Evolutionary conservation across 2,888 invertebrate species (phyloP).

Genomic region (Dione juno): DNA sequence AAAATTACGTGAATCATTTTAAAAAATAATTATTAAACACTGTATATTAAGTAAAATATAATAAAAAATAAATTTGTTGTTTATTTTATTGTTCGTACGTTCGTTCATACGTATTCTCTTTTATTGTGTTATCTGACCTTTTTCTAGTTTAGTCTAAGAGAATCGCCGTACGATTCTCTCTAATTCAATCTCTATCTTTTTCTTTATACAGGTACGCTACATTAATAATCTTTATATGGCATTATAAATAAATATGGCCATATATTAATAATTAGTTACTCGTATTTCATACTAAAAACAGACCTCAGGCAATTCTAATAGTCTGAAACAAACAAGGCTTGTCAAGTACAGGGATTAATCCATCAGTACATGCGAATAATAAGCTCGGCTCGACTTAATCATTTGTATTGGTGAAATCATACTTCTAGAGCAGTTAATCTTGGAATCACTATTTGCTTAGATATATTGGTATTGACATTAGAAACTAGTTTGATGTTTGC

Average conservation of each 20-base stretch:
- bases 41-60: too few relatives aligned
- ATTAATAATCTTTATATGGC: too few relatives aligned
- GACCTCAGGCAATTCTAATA: not conserved
- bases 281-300: not conserved
- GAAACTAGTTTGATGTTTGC: not conserved
- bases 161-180: too few relatives aligned
- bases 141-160: too few relatives aligned
- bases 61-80: too few relatives aligned
- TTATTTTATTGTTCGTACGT: too few relatives aligned
- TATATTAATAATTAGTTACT: not conserved
- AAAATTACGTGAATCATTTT: too few relatives aligned
- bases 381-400: not conserved
- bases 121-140: too few relatives aligned
- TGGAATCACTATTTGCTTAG: not conserved
- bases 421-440: not conserved
- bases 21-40: not conserved
- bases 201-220: too few relatives aligned
- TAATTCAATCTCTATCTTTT: too few relatives aligned
- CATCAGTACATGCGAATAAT: slow-evolving; percentile 16
- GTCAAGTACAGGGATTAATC: slow-evolving; percentile 12
- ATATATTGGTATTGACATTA: not conserved
- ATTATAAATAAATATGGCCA: not conserved
- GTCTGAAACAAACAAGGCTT: slow-evolving; percentile 18
- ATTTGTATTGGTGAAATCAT: not conserved
- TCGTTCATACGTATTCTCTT: too few relatives aligned